Base-by-base conservation (phyloP, 2,113 vertebrate genomes). In the Macheiramphus alcinus region DNA sequence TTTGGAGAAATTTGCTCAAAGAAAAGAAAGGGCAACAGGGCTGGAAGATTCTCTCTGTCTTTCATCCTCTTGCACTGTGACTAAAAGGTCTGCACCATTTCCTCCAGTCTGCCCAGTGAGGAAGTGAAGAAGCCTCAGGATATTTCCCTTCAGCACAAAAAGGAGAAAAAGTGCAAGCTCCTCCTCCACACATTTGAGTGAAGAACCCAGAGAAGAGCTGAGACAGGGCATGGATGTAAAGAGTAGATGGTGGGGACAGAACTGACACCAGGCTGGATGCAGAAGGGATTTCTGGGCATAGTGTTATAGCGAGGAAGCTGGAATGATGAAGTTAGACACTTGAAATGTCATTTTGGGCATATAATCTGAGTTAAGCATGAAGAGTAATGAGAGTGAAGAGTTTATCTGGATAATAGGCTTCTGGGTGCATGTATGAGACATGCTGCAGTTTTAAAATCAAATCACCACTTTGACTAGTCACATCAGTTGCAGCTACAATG, bases 321-420 rank as follows among this genome's bases (percentile, higher is more conserved):
- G 38, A 59, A 63, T 0, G 0, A 32, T 71, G 23, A 36, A 43
- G 0, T 43, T 48, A 65, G 23, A 61, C 16, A 27, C 7, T 65
- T 50, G 10, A 66, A 26, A 25, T 11, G 48, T 32, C 7, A 19
- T 72, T 94, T 65, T 4, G 4, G 42, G 23, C 40, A 14, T 11
- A 18, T 34, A 62, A 34, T 13, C 43, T 31, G 23, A 80, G 16
- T 45, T 73, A 36, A 52, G 65, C 20, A 50, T 12, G 42, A 62
- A 67, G 42, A 72, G 21, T 53, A 75, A 22, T 0, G 3, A 61
- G 26, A 92, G 43, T 40, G 19, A 61, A 65, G 42, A 86, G 27
- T 70, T 75, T 80, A 22, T 50, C 7, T 67, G 66, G 8, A 18
- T 71, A 40, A 61, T 36, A 40, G 2, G 1, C 8, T 81, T 58